phyloP scores from a whole-genome alignment of 2,888 invertebrate genomes.

The Tachystola acroxantha region DNA sequence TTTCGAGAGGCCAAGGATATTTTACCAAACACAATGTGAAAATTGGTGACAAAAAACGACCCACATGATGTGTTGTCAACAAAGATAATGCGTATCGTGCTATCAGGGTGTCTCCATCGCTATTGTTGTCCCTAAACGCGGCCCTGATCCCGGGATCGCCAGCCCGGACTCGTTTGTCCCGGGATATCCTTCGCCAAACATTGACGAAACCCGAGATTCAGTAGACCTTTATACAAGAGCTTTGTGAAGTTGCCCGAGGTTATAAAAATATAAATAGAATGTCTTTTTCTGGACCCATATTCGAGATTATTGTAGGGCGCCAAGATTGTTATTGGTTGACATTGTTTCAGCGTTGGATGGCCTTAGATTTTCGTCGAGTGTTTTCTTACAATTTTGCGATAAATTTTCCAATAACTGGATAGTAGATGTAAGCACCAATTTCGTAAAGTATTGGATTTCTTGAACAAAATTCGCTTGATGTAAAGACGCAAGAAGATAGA shows the following conservation, averaged over 20 bases:
- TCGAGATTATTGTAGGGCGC: constrained; percentile 23
- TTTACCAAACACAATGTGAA: constrained; percentile 57
- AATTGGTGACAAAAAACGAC: constrained; percentile 66
- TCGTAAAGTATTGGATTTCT: too few species aligned
- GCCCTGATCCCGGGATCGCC: constrained; percentile 56
- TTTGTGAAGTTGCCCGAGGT: constrained; percentile 51
- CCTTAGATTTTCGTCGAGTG: constrained; percentile 2
- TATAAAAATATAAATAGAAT: constrained; percentile 61
- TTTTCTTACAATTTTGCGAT: constrained; percentile 2
- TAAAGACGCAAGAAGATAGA: too few species aligned
- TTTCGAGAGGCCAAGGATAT: constrained; percentile 41
- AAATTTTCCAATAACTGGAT: constrained; percentile 1
- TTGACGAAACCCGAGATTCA: constrained; percentile 67
- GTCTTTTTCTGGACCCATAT: constrained; percentile 34
- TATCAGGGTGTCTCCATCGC: constrained; percentile 62
- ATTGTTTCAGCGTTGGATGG: constrained; percentile 30
- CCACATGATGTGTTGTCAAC: constrained; percentile 69
- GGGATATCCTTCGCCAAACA: constrained; percentile 73
- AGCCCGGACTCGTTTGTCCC: constrained; percentile 66
- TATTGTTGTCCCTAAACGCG: constrained; percentile 62
- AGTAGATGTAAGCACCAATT: background rate
- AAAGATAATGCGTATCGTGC: constrained; percentile 69
- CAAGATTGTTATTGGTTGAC: constrained; percentile 35
- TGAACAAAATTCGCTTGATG: too few species aligned
- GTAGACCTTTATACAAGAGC: constrained; percentile 69